These are phyloP conservation scores for Solenopsis invicta DNA, from an alignment of 1,140 invertebrate species.

Conservation along the genomic window DNA sequence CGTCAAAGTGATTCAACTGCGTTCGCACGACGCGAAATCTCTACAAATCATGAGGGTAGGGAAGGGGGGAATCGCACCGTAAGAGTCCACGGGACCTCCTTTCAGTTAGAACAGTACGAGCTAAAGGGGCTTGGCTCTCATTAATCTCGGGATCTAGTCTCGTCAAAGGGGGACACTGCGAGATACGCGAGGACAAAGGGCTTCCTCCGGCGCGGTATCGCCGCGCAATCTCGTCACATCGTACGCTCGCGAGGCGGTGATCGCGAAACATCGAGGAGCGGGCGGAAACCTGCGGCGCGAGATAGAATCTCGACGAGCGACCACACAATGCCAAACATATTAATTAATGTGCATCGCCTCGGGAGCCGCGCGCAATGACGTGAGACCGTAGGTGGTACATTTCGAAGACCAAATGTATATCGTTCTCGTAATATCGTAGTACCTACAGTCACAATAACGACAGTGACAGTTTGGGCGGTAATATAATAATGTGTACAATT, in stretches of 20 bases:
- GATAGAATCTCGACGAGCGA: slow-evolving; percentile 75
- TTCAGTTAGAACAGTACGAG: slow-evolving; percentile 35
- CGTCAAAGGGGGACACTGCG: slow-evolving; percentile 46
- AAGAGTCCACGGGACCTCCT: slow-evolving; percentile 23
- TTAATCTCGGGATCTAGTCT: slow-evolving; percentile 52
- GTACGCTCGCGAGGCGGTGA: slow-evolving; percentile 67
- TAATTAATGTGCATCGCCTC: slow-evolving; percentile 76
- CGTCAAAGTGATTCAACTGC: slow-evolving; percentile 47
- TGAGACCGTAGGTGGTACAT: slow-evolving; percentile 32
- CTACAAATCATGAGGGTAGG: slow-evolving; percentile 17
- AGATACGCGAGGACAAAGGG: slow-evolving; percentile 61
- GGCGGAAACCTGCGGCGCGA: slow-evolving; percentile 64
- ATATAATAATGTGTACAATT: background rate
- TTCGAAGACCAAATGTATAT: slow-evolving; percentile 7
- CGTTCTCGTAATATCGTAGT: background rate
- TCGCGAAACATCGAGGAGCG: slow-evolving; percentile 65
- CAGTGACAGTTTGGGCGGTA: background rate
- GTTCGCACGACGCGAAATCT: slow-evolving; percentile 22
- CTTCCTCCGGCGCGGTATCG: slow-evolving; percentile 61
- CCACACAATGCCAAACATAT: slow-evolving; percentile 77
- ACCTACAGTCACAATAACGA: slow-evolving; percentile 10
- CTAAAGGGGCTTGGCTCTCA: slow-evolving; percentile 42
- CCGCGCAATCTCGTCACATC: slow-evolving; percentile 73
- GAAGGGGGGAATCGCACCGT: background rate
- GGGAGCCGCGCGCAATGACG: slow-evolving; percentile 41